Percentiles rank a stretch among this genome's conserved stretches.
phyloP scores from a whole-genome alignment of 2,113 vertebrate species.

The Axis porcinus region DNA sequence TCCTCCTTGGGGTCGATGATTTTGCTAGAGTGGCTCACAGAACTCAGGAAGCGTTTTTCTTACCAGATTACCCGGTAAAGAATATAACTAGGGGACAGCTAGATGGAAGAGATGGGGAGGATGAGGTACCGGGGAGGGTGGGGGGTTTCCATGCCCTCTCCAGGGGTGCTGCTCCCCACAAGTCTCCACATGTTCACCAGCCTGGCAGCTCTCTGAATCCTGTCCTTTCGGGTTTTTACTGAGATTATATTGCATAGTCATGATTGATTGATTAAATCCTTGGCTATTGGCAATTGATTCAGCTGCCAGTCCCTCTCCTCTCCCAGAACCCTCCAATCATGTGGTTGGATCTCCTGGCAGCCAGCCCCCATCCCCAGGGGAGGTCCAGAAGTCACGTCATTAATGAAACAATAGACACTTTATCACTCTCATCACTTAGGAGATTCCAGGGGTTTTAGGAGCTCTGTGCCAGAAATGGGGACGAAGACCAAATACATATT shows the following conservation, averaged over 20 bases:
- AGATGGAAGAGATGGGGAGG: background rate
- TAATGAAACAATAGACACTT: background rate
- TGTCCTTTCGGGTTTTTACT: background rate
- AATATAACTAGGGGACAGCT: background rate
- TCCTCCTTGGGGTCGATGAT: background rate
- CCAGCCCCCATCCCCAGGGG: background rate
- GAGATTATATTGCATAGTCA: background rate
- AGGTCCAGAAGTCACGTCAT: background rate
- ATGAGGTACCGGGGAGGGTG: background rate
- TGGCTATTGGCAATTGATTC: background rate
- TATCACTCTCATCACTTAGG: background rate
- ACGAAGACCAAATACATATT: background rate
- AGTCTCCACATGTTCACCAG: background rate
- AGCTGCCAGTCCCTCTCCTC: background rate
- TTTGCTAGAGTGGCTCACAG: background rate
- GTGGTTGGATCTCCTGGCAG: background rate
- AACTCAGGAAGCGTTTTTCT: background rate
- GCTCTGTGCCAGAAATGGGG: background rate
- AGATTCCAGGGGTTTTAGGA: background rate
- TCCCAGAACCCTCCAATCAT: background rate
- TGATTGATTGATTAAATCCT: background rate
- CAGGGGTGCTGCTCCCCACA: background rate
- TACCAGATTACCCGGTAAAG: background rate
- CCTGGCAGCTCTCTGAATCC: background rate
- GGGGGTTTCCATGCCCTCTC: background rate